A percentile compares a stretch with the other conserved stretches of the same genome.
Conservation (phyloP, 2,888 invertebrate genomes). For the Ecliptopera silaceata region DNA sequence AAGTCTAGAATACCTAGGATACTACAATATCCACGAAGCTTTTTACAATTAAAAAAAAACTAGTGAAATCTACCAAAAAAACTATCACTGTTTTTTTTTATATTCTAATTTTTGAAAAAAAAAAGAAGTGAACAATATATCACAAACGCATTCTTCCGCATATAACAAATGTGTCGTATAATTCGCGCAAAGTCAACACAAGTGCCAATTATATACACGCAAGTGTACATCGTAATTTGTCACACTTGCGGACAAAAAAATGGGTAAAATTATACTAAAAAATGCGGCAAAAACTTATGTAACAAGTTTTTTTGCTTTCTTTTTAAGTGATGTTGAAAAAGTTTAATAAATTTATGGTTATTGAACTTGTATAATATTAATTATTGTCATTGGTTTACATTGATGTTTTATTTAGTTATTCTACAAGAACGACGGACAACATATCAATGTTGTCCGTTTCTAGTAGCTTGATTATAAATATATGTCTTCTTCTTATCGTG, state of each 20-base stretch:
- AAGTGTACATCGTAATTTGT: conserved; percentile 37
- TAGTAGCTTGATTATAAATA: no score
- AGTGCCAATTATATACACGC: conserved; percentile 34
- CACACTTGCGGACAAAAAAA: conserved; percentile 33
- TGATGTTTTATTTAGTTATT: no score
- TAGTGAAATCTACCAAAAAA: no score
- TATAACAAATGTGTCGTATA: conserved; percentile 47
- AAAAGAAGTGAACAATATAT: conserved; percentile 8
- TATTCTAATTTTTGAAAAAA: no score
- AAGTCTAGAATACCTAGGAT: no score
- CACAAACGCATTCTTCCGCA: conserved; percentile 37
- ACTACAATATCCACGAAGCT: no score
- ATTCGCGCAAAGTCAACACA: conserved; percentile 35
- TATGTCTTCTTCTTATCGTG: no score
- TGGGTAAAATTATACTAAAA: conserved; percentile 27
- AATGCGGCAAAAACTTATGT: conserved; percentile 23
- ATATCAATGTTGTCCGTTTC: no score
- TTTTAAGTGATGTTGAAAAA: conserved; percentile 12
- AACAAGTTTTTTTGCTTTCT: no score
- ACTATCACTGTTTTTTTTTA: no score
- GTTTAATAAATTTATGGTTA: conserved; percentile 20
- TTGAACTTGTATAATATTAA: neutral
- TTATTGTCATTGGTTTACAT: neutral
- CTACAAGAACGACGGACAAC: no score
- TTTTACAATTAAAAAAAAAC: no score